phyloP scores from a whole-genome alignment of 2,113 vertebrate species.

The Ascaphus truei region DNA sequence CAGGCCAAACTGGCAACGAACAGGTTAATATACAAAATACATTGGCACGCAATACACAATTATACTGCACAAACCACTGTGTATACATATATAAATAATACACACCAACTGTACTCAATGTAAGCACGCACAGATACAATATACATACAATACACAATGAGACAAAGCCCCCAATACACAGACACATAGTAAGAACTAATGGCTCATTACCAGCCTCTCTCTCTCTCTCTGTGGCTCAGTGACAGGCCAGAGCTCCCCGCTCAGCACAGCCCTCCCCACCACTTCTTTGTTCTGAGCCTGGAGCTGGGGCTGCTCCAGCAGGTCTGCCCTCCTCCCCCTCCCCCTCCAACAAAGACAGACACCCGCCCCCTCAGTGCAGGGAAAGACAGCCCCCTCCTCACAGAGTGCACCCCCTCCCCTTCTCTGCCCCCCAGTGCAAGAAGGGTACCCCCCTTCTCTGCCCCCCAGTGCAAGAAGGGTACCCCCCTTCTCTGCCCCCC shows the following conservation, averaged over 20 bases:
- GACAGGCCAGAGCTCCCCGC: constrained; percentile 3
- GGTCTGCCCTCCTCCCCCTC: constrained; percentile 4
- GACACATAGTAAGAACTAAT: background rate
- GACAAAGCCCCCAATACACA: background rate
- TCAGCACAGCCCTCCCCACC: background rate
- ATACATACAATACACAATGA: background rate
- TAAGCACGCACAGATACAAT: background rate
- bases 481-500: too few species aligned
- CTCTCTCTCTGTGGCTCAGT: too few species aligned
- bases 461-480: too few species aligned
- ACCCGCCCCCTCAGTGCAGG: background rate
- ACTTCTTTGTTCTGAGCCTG: constrained; percentile 31
- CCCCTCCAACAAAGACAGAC: constrained; percentile 11
- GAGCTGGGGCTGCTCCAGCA: constrained; percentile 42
- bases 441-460: background rate
- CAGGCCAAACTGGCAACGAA: too few species aligned
- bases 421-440: background rate
- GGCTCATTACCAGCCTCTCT: too few species aligned
- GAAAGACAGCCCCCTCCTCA: background rate
- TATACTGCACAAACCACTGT: background rate
- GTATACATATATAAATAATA: background rate
- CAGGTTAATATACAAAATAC: too few species aligned
- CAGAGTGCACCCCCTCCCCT: background rate
- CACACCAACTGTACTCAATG: background rate
- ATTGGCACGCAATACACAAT: background rate